Percentiles rank a stretch among this genome's conserved stretches.
Conservation (phyloP, 2,888 invertebrate genomes). For the Chrysolina americana region DNA sequence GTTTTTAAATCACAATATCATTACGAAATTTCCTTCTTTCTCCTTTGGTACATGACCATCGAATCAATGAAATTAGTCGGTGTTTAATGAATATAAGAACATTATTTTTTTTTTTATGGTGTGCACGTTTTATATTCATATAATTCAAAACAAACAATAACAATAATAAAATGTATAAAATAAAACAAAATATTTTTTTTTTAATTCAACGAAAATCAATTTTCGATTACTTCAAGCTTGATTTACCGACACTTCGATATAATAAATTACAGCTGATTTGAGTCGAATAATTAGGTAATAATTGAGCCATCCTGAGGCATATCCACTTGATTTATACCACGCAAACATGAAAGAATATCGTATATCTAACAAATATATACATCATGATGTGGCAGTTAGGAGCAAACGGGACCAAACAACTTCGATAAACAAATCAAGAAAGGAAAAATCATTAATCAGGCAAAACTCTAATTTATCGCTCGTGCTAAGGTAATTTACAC, state of each 20-base stretch:
- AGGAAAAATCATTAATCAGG: slow-evolving; percentile 43
- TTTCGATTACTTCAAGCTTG: background rate
- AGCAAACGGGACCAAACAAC: slow-evolving; percentile 22
- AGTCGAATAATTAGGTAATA: slow-evolving; percentile 35
- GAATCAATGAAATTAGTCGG: background rate
- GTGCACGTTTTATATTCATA: too few species aligned
- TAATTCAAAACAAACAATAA: too few species aligned
- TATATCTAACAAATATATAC: slow-evolving; percentile 25
- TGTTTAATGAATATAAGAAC: background rate
- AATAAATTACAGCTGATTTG: slow-evolving; percentile 23
- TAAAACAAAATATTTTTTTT: background rate
- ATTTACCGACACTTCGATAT: background rate
- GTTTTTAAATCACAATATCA: too few species aligned
- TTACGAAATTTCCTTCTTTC: too few species aligned
- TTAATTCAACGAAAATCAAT: background rate
- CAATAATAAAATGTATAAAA: too few species aligned
- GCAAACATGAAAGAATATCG: slow-evolving; percentile 29
- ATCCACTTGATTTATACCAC: slow-evolving; percentile 28
- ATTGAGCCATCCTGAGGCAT: slow-evolving; percentile 26
- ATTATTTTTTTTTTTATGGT: background rate
- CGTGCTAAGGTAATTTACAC: slow-evolving; percentile 47
- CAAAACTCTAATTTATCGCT: slow-evolving; percentile 44
- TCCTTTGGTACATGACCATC: too few species aligned
- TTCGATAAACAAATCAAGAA: slow-evolving; percentile 32
- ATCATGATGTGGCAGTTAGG: slow-evolving; percentile 19